phyloP scores from a whole-genome alignment of 2,888 invertebrate species.

The Heliconius ethilla region DNA sequence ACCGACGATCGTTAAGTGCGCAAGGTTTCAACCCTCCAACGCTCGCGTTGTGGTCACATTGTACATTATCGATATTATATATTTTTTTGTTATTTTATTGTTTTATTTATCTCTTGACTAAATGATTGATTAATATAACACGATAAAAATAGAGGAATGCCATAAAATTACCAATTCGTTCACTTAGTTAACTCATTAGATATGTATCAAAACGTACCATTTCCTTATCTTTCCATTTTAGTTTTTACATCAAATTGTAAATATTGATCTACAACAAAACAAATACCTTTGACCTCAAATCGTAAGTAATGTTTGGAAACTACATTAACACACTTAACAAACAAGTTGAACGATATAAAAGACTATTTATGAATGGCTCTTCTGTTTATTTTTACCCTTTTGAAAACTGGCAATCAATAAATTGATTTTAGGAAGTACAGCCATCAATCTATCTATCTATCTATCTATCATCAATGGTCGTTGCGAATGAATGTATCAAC shows the following conservation, averaged over 20 bases:
- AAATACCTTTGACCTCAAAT: background rate
- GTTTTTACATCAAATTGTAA: background rate
- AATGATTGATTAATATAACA: too few relatives aligned
- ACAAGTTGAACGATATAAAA: constrained; percentile 1
- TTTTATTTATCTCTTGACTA: background rate
- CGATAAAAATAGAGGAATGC: too few relatives aligned
- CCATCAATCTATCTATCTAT: constrained; percentile 21
- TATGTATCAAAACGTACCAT: background rate
- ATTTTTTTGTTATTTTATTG: background rate
- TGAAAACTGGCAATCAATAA: constrained; percentile 11
- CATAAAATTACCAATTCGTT: too few relatives aligned
- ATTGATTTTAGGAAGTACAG: constrained; percentile 18
- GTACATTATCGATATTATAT: constrained; percentile 4
- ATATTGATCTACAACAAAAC: background rate
- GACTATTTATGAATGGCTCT: background rate
- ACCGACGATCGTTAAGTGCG: constrained; percentile 48
- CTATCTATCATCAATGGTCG: constrained; percentile 19
- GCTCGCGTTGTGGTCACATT: constrained; percentile 18
- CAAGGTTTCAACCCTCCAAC: constrained; percentile 23
- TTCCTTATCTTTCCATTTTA: background rate
- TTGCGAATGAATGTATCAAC: constrained; percentile 33
- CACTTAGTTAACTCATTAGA: background rate
- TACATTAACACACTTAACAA: constrained; percentile 14
- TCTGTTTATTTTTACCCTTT: constrained; percentile 11
- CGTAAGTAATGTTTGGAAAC: constrained; percentile 3